These are phyloP conservation scores for Drosophila anomelani DNA, from an alignment of 2,888 invertebrate species.

Conservation along the genomic window DNA sequence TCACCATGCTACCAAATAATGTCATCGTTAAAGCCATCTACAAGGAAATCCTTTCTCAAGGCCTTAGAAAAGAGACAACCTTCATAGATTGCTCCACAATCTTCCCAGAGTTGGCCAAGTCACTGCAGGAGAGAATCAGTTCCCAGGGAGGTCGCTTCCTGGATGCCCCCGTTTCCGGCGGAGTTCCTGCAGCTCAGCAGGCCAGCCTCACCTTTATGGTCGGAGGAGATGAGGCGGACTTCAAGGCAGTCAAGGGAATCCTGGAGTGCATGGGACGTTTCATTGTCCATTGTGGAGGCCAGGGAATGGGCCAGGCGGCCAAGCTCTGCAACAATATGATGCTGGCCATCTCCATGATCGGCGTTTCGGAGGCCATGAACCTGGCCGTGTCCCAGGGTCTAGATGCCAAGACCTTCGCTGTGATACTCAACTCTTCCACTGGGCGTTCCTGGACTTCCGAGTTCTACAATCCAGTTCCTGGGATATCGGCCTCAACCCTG, in stretches of 20 bases:
- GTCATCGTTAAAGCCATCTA: slow-evolving; percentile 94
- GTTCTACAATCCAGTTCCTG: slow-evolving; percentile 98
- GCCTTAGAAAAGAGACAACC: slow-evolving; percentile 87
- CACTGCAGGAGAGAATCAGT: slow-evolving; percentile 86
- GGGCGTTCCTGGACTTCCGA: slow-evolving; percentile 99
- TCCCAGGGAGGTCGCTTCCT: slow-evolving; percentile 91
- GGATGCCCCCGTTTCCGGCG: slow-evolving; percentile 99
- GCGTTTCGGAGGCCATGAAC: slow-evolving; percentile 97
- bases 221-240: slow-evolving; percentile 90
- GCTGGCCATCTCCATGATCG: slow-evolving; percentile 97
- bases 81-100: slow-evolving; percentile 98
- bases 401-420: slow-evolving; percentile 93
- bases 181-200: slow-evolving; percentile 96
- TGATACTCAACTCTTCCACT: slow-evolving; percentile 96
- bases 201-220: slow-evolving; percentile 98
- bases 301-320: slow-evolving; percentile 97
- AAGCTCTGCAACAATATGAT: slow-evolving; percentile 98
- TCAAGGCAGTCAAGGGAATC: slow-evolving; percentile 89
- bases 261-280: slow-evolving; percentile 95
- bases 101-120: slow-evolving; percentile 93
- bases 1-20: slow-evolving; percentile 98
- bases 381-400: slow-evolving; percentile 97
- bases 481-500: slow-evolving; percentile 94
- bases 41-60: slow-evolving; percentile 85
- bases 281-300: slow-evolving; percentile 94